Evolutionary conservation across 2,797 vertebrate species (phyloP).

Genomic region (Streptopelia turtur): DNA sequence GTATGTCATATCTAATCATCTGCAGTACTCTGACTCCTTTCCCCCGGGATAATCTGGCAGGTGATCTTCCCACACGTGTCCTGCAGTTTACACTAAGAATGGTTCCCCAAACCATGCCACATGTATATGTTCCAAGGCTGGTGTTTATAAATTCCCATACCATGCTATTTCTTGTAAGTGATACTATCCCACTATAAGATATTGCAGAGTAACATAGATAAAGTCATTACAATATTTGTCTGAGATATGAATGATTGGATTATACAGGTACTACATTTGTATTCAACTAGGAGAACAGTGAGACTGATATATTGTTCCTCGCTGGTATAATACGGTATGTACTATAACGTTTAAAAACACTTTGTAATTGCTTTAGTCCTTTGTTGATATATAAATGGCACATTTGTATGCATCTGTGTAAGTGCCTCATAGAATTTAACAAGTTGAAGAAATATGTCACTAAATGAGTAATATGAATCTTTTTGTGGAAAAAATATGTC

Average conservation of each 20-base stretch:
- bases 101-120: background rate
- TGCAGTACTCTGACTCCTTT: background rate
- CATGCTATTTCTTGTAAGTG: background rate
- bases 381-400: conserved; percentile 14
- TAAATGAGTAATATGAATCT: background rate
- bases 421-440: conserved; percentile 22
- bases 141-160: background rate
- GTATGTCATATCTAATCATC: background rate
- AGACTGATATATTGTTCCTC: conserved; percentile 35
- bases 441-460: background rate
- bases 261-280: conserved; percentile 4
- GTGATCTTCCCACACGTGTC: background rate
- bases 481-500: background rate
- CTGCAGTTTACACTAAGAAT: background rate
- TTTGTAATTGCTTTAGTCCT: conserved; percentile 22
- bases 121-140: background rate
- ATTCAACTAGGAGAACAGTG: conserved; percentile 16
- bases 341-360: background rate
- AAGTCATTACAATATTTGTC: conserved; percentile 4
- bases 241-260: conserved; percentile 2
- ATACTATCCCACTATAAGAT: background rate
- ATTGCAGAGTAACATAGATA: background rate
- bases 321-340: conserved; percentile 5
- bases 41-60: background rate
- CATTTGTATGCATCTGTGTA: conserved; percentile 33